Evolutionary conservation across 2,888 invertebrate genomes (phyloP).

Genomic region (Lasioglossum calceatum): DNA sequence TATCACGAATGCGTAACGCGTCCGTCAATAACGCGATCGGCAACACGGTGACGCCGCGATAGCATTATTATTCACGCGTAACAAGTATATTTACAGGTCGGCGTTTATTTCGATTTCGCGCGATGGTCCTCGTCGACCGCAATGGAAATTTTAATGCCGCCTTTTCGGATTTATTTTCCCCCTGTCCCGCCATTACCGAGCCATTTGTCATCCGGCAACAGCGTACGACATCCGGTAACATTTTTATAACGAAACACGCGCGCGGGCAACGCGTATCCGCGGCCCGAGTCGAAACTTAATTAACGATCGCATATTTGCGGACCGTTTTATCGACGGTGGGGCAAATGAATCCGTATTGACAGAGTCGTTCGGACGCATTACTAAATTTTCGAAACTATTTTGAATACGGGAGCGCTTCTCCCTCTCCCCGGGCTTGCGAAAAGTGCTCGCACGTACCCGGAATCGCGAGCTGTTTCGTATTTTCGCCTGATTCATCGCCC

Average conservation of each 20-base stretch:
- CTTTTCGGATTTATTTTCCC: slow-evolving; percentile 14
- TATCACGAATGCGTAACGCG: background rate
- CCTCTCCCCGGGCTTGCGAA: background rate
- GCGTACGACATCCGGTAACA: slow-evolving; percentile 15
- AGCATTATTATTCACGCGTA: slow-evolving; percentile 4
- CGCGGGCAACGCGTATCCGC: background rate
- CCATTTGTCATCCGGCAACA: slow-evolving; percentile 34
- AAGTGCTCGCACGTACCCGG: slow-evolving; percentile 38
- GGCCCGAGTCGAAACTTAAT: slow-evolving; percentile 27
- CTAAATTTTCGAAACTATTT: slow-evolving; percentile 55
- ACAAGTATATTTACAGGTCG: slow-evolving; percentile 5
- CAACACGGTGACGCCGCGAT: background rate
- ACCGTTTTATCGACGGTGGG: slow-evolving; percentile 7
- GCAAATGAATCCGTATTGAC: slow-evolving; percentile 45
- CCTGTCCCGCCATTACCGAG: slow-evolving; percentile 17
- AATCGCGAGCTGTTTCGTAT: slow-evolving; percentile 47
- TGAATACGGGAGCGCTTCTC: slow-evolving; percentile 29
- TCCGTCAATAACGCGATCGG: background rate
- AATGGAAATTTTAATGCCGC: slow-evolving; percentile 32
- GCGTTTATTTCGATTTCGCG: slow-evolving; percentile 21
- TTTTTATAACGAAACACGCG: slow-evolving; percentile 41
- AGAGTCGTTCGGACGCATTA: slow-evolving; percentile 39
- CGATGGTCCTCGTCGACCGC: slow-evolving; percentile 1
- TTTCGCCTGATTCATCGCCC: background rate
- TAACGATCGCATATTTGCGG: slow-evolving; percentile 45